These are phyloP conservation scores for Drosophila mimica DNA, from an alignment of 2,888 invertebrate genomes.

Conservation along the genomic window DNA sequence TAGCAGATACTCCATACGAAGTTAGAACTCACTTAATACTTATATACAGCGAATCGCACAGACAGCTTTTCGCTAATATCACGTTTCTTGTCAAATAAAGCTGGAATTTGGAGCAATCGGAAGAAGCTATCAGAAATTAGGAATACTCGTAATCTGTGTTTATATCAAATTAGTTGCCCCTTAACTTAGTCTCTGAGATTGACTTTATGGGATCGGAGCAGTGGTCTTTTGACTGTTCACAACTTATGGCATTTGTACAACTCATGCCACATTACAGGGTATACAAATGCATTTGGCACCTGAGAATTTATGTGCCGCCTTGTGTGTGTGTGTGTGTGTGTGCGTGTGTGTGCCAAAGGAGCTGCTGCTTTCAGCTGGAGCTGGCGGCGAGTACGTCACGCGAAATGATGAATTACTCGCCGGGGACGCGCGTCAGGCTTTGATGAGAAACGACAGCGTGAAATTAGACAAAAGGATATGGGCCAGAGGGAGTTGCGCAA, in stretches of 20 bases:
- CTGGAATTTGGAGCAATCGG: not conserved
- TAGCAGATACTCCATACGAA: not conserved
- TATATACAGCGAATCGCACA: not conserved
- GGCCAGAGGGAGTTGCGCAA: constrained; percentile 45
- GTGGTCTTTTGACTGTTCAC: no score
- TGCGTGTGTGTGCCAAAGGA: constrained; percentile 20
- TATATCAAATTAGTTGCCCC: not conserved
- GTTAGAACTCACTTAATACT: not conserved
- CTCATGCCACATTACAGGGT: not conserved
- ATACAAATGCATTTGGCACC: constrained; percentile 77
- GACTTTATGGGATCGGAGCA: not conserved
- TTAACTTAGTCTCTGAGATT: not conserved
- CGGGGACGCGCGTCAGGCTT: constrained; percentile 79
- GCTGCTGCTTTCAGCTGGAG: constrained; percentile 34
- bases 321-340: constrained; percentile 28
- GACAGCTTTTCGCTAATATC: not conserved
- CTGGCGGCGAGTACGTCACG: constrained; percentile 73
- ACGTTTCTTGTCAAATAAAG: not conserved
- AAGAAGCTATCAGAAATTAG: not conserved
- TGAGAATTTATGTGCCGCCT: constrained; percentile 75
- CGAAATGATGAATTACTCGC: constrained; percentile 81
- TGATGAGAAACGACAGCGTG: constrained; percentile 80
- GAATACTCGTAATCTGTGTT: not conserved
- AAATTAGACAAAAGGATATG: constrained; percentile 80
- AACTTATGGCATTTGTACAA: not conserved